Evolutionary conservation across 2,797 vertebrate species (phyloP).

Genomic region (Lepus oiostolus): DNA sequence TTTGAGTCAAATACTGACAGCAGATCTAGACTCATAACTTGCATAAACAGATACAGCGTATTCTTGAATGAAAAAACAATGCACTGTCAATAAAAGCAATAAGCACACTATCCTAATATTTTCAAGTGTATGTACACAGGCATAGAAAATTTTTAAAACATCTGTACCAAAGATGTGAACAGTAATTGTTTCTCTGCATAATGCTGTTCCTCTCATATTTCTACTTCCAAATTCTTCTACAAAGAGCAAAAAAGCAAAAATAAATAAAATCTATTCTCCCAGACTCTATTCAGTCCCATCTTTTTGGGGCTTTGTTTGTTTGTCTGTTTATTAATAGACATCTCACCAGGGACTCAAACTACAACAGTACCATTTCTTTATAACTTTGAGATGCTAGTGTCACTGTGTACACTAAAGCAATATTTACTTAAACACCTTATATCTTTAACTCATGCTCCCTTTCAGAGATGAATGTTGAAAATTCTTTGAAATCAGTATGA

Average conservation of each 20-base stretch:
- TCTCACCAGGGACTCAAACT: constrained; percentile 23
- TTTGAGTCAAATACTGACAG: background rate
- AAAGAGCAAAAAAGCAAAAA: background rate
- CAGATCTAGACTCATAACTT: background rate
- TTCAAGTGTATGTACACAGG: background rate
- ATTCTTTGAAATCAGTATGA: constrained; percentile 11
- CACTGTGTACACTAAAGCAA: background rate
- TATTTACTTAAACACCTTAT: background rate
- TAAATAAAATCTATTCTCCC: background rate
- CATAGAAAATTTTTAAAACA: background rate
- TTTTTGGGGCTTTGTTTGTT: background rate
- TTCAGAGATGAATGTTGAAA: background rate
- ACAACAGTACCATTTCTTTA: background rate
- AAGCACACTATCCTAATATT: background rate
- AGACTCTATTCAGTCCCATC: background rate
- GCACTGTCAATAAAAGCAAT: background rate
- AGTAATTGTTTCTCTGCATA: background rate
- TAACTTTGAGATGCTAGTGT: background rate
- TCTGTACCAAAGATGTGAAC: background rate
- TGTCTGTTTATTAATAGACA: background rate
- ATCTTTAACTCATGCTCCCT: constrained; percentile 4
- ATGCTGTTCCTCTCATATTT: constrained; percentile 11
- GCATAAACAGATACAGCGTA: background rate
- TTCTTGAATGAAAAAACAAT: constrained; percentile 19
- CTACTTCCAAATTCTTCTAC: constrained; percentile 40